Base-by-base conservation (phyloP, 2,797 vertebrate species). In the Manis javanica region DNA sequence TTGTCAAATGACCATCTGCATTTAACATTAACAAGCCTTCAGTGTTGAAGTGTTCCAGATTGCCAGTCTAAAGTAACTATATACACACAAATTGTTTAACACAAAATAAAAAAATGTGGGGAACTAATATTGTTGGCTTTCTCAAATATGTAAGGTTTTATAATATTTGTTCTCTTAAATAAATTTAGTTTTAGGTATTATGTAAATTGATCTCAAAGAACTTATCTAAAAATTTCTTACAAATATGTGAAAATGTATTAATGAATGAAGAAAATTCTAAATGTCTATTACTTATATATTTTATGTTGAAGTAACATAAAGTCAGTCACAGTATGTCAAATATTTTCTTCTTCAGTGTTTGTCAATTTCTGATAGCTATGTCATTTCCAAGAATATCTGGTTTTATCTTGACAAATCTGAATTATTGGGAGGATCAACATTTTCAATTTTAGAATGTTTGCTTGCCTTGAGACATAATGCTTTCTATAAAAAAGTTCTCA, bases 321-420 rank as follows among this genome's bases (percentile, higher is more conserved):
- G 2, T 72, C 53, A 79, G n/a, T 95, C 84, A 82, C 71, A 49
- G 24, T 59, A 42, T 64, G n/a, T 96, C 75, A 95, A 31, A 5
- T 59, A 26, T 64, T 91, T 53, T 87, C 75, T 96, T 94, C 74
- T 87, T 88, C 7, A 49, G 26, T 21, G 59, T 94, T 86, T 95
- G 63, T 55, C 66, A 96, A 89, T 72, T 84, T 63, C 72, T 72
- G 71, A 96, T 61, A 98, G 64, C 83, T 34, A 0, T 49, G 71
- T 63, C 39, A 37, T 95, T 97, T 96, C 39, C 53, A 96, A 88
- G 82, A 96, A 97, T 93, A 96, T 34, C 9, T 34, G 26, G 57
- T 93, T 92, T 97, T 97, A 97, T 95, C 85, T 91, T 95, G 57
- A 81, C 53, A 82, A 7, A 55, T 79, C 39, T 77, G 29, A 95